These are phyloP conservation scores for Teinopalpus imperialis DNA, from an alignment of 2,888 invertebrate species.

Conservation along the genomic window DNA sequence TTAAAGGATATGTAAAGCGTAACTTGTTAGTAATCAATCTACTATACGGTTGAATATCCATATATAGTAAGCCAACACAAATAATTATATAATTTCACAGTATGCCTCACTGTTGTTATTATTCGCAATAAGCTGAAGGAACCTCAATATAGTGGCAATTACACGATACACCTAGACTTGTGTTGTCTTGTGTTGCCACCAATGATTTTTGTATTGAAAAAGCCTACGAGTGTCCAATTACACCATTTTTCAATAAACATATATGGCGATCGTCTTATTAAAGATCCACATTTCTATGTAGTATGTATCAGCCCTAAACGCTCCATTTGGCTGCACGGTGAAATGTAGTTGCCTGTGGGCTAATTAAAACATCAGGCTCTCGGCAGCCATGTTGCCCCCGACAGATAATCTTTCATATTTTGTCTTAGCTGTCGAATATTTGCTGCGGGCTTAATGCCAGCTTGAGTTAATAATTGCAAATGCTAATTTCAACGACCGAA, in stretches of 20 bases:
- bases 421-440: conserved; percentile 66
- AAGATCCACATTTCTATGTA: conserved; percentile 20
- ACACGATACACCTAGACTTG: too few species aligned
- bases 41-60: too few species aligned
- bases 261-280: background rate
- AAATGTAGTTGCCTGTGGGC: conserved; percentile 73
- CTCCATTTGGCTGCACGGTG: conserved; percentile 59
- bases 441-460: conserved; percentile 38
- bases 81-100: too few species aligned
- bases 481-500: conserved; percentile 20
- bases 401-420: conserved; percentile 76
- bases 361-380: conserved; percentile 73
- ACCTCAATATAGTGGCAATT: too few species aligned
- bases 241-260: conserved; percentile 14
- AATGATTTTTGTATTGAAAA: too few species aligned
- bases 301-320: conserved; percentile 50
- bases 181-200: too few species aligned
- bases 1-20: too few species aligned
- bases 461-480: conserved; percentile 23
- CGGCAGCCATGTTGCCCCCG: conserved; percentile 52
- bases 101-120: too few species aligned
- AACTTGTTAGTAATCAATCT: too few species aligned
- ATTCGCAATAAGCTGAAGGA: too few species aligned
- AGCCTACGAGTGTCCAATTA: too few species aligned
- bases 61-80: too few species aligned